Percentiles rank a stretch among this genome's conserved stretches.
Evolutionary conservation across 2,888 invertebrate genomes (phyloP).

Genomic region (Rhabditoides inermis): DNA sequence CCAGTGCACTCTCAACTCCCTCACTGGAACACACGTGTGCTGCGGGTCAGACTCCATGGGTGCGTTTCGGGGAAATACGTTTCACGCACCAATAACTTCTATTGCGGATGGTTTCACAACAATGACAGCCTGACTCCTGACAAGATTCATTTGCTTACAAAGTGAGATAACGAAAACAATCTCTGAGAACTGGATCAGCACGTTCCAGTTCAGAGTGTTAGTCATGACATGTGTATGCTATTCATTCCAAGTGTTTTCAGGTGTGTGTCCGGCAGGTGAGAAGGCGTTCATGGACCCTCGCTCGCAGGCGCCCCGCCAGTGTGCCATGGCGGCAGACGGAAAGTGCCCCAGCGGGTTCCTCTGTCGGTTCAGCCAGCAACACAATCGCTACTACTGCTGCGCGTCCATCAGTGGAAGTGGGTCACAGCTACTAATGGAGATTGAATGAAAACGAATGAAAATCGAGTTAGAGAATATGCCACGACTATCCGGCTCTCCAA

Average conservation of each 20-base stretch:
- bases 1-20: constrained; percentile 23
- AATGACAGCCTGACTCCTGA: too few relatives aligned
- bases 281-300: constrained; percentile 34
- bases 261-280: constrained; percentile 32
- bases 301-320: constrained; percentile 26
- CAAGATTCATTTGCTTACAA: too few relatives aligned
- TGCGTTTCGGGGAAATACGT: not conserved
- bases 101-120: not conserved
- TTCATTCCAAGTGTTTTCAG: constrained; percentile 5
- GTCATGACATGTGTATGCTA: not conserved
- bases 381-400: constrained; percentile 35
- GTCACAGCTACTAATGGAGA: not conserved
- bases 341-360: constrained; percentile 28
- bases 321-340: constrained; percentile 31
- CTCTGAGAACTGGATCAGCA: too few relatives aligned
- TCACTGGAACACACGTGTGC: constrained; percentile 27
- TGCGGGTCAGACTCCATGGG: constrained; percentile 28
- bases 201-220: not conserved
- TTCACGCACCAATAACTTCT: not conserved
- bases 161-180: too few relatives aligned
- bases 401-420: constrained; percentile 22
- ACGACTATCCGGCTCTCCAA: not conserved
- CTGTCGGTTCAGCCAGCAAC: constrained; percentile 26
- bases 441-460: not conserved
- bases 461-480: not conserved